Conservation (phyloP, 2,888 invertebrate genomes). For the Agrochola litura region DNA sequence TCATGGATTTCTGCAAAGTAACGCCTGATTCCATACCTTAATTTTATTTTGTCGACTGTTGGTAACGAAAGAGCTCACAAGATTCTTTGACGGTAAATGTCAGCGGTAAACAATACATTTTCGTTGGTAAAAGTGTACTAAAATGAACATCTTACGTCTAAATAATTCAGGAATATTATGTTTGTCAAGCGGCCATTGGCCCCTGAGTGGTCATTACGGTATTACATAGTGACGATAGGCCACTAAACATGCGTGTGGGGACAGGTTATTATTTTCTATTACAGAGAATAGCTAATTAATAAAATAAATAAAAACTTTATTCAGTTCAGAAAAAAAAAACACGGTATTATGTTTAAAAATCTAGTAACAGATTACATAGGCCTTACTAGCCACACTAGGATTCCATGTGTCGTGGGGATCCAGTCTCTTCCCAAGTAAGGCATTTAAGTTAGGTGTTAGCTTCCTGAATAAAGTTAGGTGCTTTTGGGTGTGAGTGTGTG, state of each 20-base stretch:
- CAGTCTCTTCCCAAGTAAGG: too few relatives aligned
- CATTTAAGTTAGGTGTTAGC: too few relatives aligned
- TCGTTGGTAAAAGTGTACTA: background rate
- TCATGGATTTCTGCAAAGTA: background rate
- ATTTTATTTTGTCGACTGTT: background rate
- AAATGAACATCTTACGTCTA: slow-evolving; percentile 32
- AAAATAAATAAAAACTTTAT: too few relatives aligned
- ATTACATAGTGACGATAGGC: slow-evolving; percentile 48
- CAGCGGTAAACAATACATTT: background rate
- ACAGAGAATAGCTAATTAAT: background rate
- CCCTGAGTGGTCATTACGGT: slow-evolving; percentile 61
- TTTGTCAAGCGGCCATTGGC: slow-evolving; percentile 56
- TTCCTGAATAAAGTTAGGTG: too few relatives aligned
- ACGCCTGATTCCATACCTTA: too few relatives aligned
- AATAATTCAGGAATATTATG: slow-evolving; percentile 59
- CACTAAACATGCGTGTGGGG: slow-evolving; percentile 17
- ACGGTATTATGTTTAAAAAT: too few relatives aligned
- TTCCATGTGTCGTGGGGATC: too few relatives aligned
- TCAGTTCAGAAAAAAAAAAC: too few relatives aligned
- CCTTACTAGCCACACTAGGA: too few relatives aligned
- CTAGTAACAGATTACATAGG: too few relatives aligned
- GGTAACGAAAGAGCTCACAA: background rate
- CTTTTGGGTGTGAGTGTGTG: too few relatives aligned
- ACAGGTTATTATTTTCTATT: background rate
- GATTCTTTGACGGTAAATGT: background rate